A percentile compares a stretch with the other conserved stretches of the same genome.
Conservation (phyloP, 2,113 vertebrate genomes). For the Alexandromys fortis region DNA sequence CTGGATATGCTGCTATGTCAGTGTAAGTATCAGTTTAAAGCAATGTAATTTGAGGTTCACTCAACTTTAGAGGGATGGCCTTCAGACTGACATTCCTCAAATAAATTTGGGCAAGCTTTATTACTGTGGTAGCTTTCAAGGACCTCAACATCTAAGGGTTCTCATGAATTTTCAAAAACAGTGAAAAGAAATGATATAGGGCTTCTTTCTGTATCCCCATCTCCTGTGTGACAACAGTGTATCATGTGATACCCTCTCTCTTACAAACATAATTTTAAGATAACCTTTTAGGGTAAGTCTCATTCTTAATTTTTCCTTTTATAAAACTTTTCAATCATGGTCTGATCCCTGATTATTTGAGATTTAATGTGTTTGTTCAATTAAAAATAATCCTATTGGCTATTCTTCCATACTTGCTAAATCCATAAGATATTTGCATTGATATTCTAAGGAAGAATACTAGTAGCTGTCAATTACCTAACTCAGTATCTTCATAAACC, state of each 20-base stretch:
- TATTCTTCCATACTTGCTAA: not conserved
- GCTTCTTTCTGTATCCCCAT: rapidly evolving
- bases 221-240: not conserved
- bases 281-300: not conserved
- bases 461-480: not conserved
- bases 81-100: not conserved
- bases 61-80: no score
- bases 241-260: not conserved
- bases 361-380: not conserved
- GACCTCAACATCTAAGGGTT: not conserved
- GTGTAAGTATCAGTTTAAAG: not conserved
- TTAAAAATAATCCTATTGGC: not conserved
- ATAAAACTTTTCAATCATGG: not conserved
- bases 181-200: not conserved
- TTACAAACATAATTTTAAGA: not conserved
- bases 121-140: not conserved
- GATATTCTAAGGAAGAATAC: not conserved
- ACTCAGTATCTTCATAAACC: not conserved
- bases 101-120: not conserved
- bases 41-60: not conserved
- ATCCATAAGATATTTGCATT: not conserved
- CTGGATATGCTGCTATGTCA: not conserved
- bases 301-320: not conserved
- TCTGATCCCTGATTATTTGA: constrained; percentile 1
- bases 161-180: not conserved